Evolutionary conservation across 2,797 vertebrate species (phyloP).

Genomic region (Apogon hyalosoma): DNA sequence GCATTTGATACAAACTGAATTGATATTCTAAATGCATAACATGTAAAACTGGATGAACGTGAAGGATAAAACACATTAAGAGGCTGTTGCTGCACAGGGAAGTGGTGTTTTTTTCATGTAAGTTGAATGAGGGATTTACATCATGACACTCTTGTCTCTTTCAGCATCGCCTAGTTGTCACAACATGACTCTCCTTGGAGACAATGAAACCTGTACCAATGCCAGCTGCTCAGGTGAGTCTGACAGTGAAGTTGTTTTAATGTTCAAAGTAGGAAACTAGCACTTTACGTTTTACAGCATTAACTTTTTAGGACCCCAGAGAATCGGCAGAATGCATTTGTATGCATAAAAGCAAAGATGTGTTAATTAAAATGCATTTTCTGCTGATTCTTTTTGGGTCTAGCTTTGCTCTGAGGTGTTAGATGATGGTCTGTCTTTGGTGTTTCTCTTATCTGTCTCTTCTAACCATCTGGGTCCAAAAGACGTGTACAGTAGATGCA

Average conservation of each 20-base stretch:
- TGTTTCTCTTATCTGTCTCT: conserved; percentile 14
- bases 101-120: not conserved
- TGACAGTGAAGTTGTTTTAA: not conserved
- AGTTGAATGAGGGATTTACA: conserved; percentile 7
- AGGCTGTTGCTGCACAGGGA: no score
- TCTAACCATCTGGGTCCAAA: conserved; percentile 27
- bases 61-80: no score
- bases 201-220: conserved; percentile 16
- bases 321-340: conserved; percentile 32
- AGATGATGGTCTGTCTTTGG: conserved; percentile 3
- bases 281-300: conserved; percentile 9
- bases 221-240: conserved; percentile 68
- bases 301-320: conserved; percentile 14
- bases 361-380: not conserved
- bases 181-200: not conserved
- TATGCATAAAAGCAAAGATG: not conserved
- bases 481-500: not conserved
- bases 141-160: conserved; percentile 29
- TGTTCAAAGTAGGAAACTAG: not conserved
- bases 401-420: conserved; percentile 22
- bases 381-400: conserved; percentile 49
- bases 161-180: conserved; percentile 20
- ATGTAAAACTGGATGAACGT: no score
- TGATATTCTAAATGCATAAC: no score
- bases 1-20: no score